Percentiles rank a stretch among this genome's conserved stretches.
These are phyloP conservation scores for Eledona agricola DNA, from an alignment of 2,888 invertebrate genomes.

Conservation along the genomic window DNA sequence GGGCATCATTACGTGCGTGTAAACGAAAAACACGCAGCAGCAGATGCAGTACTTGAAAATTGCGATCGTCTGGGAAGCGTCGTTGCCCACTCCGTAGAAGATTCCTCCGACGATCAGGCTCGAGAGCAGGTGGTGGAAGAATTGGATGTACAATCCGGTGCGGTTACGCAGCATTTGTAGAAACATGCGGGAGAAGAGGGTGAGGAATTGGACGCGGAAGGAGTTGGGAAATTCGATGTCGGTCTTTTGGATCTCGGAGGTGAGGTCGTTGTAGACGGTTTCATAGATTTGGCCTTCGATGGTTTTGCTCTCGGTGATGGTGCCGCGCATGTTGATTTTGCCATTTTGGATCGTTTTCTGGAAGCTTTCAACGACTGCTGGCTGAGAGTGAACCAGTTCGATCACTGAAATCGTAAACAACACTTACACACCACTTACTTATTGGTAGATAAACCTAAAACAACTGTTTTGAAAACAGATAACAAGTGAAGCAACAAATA, in stretches of 20 bases:
- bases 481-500: no score
- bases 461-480: no score
- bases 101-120: constrained; percentile 67
- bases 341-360: constrained; percentile 60
- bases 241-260: constrained; percentile 39
- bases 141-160: constrained; percentile 65
- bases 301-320: constrained; percentile 25
- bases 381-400: constrained; percentile 58
- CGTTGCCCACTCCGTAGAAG: constrained; percentile 68
- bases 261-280: constrained; percentile 47
- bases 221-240: constrained; percentile 63
- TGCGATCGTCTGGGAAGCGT: constrained; percentile 66
- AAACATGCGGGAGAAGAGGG: constrained; percentile 66
- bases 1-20: constrained; percentile 71
- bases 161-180: constrained; percentile 67
- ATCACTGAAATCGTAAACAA: constrained; percentile 64
- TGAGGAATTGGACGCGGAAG: constrained; percentile 66
- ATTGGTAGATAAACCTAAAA: no score
- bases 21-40: constrained; percentile 70
- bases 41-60: constrained; percentile 71
- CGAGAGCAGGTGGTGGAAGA: constrained; percentile 67
- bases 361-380: constrained; percentile 52
- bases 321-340: constrained; percentile 51
- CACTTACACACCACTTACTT: no score
- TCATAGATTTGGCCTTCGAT: constrained; percentile 20